A percentile compares a stretch with the other conserved stretches of the same genome.
These are phyloP conservation scores for Galeopterus variegatus DNA, from an alignment of 2,113 vertebrate genomes.

Conservation along the genomic window DNA sequence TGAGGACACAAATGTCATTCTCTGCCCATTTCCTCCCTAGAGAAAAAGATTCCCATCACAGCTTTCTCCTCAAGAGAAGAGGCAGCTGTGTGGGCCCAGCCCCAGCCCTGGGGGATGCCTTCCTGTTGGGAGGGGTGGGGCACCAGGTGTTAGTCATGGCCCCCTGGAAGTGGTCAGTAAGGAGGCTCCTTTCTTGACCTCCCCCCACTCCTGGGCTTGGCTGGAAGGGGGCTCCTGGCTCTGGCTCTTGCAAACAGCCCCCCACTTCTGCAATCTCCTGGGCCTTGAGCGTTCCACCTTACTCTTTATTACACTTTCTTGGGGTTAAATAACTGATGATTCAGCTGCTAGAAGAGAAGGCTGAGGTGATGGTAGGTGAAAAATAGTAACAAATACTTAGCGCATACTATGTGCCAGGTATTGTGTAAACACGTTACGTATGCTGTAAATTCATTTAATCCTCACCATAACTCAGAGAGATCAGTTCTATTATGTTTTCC, in stretches of 20 bases:
- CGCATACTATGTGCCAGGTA: background rate
- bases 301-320: background rate
- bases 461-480: background rate
- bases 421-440: background rate
- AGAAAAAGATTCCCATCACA: constrained; percentile 66
- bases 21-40: constrained; percentile 71
- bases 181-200: background rate
- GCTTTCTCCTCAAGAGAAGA: constrained; percentile 36
- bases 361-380: background rate
- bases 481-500: background rate
- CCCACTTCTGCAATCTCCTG: background rate
- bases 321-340: constrained; percentile 7
- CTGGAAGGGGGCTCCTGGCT: background rate
- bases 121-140: background rate
- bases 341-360: background rate
- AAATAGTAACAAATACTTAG: background rate
- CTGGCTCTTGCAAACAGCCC: background rate
- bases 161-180: background rate
- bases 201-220: background rate
- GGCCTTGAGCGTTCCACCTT: background rate
- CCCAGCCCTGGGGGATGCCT: background rate
- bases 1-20: constrained; percentile 56
- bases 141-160: background rate
- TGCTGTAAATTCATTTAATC: constrained; percentile 6
- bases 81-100: background rate